These are phyloP conservation scores for Heliconius melpomene DNA, from an alignment of 1,140 invertebrate genomes.

Conservation along the genomic window DNA sequence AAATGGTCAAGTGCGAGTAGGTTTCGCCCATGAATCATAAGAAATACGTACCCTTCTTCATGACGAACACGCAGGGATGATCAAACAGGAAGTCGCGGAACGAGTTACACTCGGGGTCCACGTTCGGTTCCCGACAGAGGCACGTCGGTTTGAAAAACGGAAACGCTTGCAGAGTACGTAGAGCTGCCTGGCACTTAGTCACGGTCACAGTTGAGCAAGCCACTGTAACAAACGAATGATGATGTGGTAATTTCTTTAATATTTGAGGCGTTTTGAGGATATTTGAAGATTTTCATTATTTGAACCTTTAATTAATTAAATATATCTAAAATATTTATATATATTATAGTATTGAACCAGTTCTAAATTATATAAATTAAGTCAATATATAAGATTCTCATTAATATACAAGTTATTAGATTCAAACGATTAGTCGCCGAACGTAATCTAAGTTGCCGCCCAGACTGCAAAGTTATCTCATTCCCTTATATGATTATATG, in stretches of 20 bases:
- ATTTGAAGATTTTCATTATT: too few relatives aligned
- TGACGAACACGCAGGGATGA: conserved; percentile 93
- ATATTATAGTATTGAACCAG: neutral
- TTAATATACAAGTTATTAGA: conserved; percentile 6
- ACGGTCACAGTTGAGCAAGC: conserved; percentile 95
- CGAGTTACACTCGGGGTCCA: conserved; percentile 94
- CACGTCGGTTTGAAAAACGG: conserved; percentile 95
- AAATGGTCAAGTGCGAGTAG: too few relatives aligned
- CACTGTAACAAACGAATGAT: conserved; percentile 84
- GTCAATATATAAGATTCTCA: neutral
- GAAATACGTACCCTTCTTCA: conserved; percentile 88
- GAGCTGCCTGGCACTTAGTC: conserved; percentile 93
- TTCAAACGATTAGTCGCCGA: conserved; percentile 7
- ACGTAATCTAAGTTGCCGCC: conserved; percentile 2
- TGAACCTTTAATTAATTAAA: too few relatives aligned
- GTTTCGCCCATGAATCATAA: too few relatives aligned
- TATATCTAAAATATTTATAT: neutral
- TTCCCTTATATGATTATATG: neutral
- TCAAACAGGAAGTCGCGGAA: conserved; percentile 95
- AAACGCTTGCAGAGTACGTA: conserved; percentile 92
- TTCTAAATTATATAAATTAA: conserved; percentile 3
- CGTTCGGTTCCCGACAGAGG: conserved; percentile 92
- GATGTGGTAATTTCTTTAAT: neutral
- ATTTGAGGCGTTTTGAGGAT: too few relatives aligned
- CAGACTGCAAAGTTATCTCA: conserved; percentile 5